Conservation (phyloP, 1,140 invertebrate species). For the Brachionus rubens region DNA sequence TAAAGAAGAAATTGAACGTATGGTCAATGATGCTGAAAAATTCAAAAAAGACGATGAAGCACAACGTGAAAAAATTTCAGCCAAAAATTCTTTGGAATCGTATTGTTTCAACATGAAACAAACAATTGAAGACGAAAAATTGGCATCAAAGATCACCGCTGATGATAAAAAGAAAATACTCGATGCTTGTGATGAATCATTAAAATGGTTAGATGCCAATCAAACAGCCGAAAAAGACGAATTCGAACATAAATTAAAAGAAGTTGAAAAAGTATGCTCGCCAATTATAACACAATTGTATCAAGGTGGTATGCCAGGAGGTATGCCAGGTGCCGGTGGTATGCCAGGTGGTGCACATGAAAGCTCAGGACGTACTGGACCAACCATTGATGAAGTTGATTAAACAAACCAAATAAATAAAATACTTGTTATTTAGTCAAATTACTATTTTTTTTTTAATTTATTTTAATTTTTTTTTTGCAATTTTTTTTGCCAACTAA, state of each 20-base stretch:
- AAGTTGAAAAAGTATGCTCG: constrained; percentile 87
- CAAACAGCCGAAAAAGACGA: constrained; percentile 88
- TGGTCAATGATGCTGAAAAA: constrained; percentile 97
- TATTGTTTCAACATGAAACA: constrained; percentile 97
- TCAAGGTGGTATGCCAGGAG: constrained; percentile 58
- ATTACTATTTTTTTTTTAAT: not conserved
- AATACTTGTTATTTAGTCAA: too few species aligned
- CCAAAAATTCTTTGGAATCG: constrained; percentile 80
- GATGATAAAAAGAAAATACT: constrained; percentile 94
- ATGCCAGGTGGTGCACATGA: constrained; percentile 27
- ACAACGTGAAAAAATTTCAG: constrained; percentile 90
- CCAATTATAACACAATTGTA: constrained; percentile 97
- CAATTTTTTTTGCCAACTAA: too few species aligned
- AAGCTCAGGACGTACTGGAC: not conserved
- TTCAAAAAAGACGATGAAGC: constrained; percentile 98
- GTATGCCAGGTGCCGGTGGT: constrained; percentile 27
- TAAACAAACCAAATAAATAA: too few species aligned
- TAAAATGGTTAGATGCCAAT: constrained; percentile 96
- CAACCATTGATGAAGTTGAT: constrained; percentile 44
- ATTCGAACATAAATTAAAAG: constrained; percentile 94
- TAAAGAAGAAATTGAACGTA: constrained; percentile 93
- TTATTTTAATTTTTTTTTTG: not conserved
- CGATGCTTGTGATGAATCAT: constrained; percentile 85
- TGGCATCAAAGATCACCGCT: constrained; percentile 83
- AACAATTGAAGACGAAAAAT: constrained; percentile 91